Evolutionary conservation across 2,797 vertebrate species (phyloP).

Genomic region (Pangasius sanitwongsei): DNA sequence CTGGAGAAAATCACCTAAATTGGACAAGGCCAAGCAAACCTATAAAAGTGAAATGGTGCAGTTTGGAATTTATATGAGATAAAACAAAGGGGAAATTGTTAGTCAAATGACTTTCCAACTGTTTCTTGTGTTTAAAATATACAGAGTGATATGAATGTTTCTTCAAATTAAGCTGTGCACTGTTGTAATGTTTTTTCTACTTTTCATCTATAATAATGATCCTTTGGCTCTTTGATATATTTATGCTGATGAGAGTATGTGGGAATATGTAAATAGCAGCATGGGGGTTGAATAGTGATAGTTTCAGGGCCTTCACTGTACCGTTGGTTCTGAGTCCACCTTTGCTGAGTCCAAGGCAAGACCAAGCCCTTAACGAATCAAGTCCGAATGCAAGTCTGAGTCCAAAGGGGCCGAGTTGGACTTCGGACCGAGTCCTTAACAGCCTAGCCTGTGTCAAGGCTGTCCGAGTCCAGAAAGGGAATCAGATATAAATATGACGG

Average conservation of each 20-base stretch:
- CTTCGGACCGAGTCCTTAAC: too few relatives aligned
- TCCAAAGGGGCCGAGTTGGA: too few relatives aligned
- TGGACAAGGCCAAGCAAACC: background rate
- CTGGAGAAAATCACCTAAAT: background rate
- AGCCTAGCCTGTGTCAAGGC: too few relatives aligned
- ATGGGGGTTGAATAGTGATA: background rate
- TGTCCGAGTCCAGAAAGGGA: too few relatives aligned
- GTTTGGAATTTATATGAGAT: background rate
- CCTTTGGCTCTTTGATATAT: background rate
- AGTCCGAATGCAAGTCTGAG: too few relatives aligned
- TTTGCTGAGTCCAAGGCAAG: too few relatives aligned
- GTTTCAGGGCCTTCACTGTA: background rate
- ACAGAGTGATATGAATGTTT: background rate
- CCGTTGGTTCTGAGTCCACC: too few relatives aligned
- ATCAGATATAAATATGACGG: too few relatives aligned
- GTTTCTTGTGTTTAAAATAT: background rate
- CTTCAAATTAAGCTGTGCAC: background rate
- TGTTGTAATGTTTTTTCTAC: background rate
- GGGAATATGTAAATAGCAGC: background rate
- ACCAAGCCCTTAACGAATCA: too few relatives aligned
- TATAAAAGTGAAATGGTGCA: background rate
- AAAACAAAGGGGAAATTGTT: background rate
- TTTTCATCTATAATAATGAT: background rate
- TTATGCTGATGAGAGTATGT: background rate
- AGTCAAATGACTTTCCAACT: background rate